Conservation (phyloP, 2,888 invertebrate genomes). For the Tetrapedia diversipes region DNA sequence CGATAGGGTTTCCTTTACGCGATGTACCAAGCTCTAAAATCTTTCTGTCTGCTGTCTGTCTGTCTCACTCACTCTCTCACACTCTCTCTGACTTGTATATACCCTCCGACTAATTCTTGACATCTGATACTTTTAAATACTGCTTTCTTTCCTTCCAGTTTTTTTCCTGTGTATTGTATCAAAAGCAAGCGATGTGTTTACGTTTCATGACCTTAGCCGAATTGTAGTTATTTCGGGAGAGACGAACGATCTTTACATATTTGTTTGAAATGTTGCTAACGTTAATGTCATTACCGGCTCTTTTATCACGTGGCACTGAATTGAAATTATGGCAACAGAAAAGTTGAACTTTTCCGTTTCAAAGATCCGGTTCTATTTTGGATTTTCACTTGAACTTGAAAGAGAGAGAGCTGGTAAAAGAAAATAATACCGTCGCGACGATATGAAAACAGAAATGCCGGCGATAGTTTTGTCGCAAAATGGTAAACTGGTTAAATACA, state of each 20-base stretch:
- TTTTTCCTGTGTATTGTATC: neutral
- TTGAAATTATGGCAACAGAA: too few relatives aligned
- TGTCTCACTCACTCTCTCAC: too few relatives aligned
- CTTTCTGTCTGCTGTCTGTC: neutral
- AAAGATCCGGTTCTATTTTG: neutral
- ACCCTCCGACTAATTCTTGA: neutral
- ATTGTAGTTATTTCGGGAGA: too few relatives aligned
- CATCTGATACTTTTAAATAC: neutral
- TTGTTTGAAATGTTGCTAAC: too few relatives aligned
- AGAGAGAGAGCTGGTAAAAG: neutral
- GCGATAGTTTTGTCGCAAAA: neutral
- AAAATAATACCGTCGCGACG: neutral
- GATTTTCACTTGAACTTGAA: neutral
- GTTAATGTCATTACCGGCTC: too few relatives aligned
- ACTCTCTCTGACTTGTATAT: too few relatives aligned
- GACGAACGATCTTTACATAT: too few relatives aligned
- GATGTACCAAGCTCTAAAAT: neutral
- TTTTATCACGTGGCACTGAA: too few relatives aligned
- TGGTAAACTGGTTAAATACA: constrained; percentile 5
- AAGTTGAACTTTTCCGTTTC: too few relatives aligned
- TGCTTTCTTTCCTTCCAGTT: neutral
- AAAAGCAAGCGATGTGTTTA: neutral
- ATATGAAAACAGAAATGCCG: neutral
- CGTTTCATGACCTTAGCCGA: constrained; percentile 1
- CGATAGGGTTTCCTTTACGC: constrained; percentile 1